Conservation (phyloP, 2,888 invertebrate genomes). For the Rotaria magnacalcarata region DNA sequence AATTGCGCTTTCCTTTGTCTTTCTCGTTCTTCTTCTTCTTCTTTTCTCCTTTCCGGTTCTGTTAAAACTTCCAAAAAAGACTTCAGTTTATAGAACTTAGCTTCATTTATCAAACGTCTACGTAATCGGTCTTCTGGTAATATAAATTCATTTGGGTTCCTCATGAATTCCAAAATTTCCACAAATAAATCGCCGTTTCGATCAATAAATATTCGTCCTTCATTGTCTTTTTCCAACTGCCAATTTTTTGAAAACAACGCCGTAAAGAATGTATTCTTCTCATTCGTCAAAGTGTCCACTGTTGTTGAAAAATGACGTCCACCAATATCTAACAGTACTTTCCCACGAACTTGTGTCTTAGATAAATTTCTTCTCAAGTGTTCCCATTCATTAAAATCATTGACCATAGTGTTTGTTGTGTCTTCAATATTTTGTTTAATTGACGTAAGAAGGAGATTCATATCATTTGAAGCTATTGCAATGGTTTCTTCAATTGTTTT, state of each 20-base stretch:
- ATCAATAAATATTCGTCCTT: not conserved
- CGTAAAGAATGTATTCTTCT: constrained; percentile 21
- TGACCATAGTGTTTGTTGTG: no score
- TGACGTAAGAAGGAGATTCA: no score
- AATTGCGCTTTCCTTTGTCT: not conserved
- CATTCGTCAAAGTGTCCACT: not conserved
- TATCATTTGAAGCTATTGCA: no score
- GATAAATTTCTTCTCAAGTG: not conserved
- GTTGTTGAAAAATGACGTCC: not conserved
- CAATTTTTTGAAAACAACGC: not conserved
- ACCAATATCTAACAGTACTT: not conserved
- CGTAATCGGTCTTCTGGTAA: not conserved
- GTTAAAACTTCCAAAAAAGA: not conserved
- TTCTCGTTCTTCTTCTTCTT: not conserved
- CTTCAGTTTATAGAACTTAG: not conserved
- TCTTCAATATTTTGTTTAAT: no score
- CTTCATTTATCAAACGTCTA: not conserved
- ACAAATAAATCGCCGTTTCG: not conserved
- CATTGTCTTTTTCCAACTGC: not conserved
- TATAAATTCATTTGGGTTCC: not conserved
- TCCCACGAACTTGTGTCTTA: not conserved
- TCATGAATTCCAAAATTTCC: not conserved
- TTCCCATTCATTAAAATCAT: no score
- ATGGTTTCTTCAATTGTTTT: no score
- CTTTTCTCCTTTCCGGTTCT: not conserved